phyloP scores from a whole-genome alignment of 1,140 invertebrate species.

The Pemphigus obesinymphae region DNA sequence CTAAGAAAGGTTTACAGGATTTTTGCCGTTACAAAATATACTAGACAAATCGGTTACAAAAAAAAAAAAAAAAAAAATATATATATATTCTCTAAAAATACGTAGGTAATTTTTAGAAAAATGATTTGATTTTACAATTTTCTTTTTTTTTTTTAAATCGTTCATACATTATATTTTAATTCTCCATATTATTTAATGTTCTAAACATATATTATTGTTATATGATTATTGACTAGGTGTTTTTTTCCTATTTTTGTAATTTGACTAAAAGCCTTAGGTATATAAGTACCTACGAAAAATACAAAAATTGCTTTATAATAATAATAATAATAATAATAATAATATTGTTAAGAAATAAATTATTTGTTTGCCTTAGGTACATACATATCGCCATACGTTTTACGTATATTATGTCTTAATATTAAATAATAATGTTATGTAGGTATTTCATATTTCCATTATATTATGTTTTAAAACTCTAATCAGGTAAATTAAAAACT shows the following conservation, averaged over 20 bases:
- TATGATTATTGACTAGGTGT: not conserved
- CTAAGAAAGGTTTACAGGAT: not conserved
- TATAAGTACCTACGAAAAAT: too few species aligned
- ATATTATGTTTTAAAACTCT: not conserved
- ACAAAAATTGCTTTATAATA: too few species aligned
- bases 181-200: not conserved
- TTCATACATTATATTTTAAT: not conserved
- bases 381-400: too few species aligned
- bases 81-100: not conserved
- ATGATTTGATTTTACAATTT: too few species aligned
- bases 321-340: too few species aligned
- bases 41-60: too few species aligned
- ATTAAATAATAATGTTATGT: not conserved
- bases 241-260: not conserved
- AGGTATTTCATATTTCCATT: not conserved
- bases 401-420: not conserved
- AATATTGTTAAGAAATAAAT: too few species aligned
- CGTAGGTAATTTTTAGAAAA: not conserved
- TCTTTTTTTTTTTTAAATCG: not conserved
- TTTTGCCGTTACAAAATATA: not conserved
- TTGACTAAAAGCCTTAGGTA: too few species aligned
- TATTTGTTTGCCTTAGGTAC: too few species aligned
- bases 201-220: not conserved
- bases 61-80: not conserved
- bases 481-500: slow-evolving; percentile 18